Evolutionary conservation across 1,140 invertebrate species (phyloP).

Genomic region (Pseudomyrmex dendroicus): DNA sequence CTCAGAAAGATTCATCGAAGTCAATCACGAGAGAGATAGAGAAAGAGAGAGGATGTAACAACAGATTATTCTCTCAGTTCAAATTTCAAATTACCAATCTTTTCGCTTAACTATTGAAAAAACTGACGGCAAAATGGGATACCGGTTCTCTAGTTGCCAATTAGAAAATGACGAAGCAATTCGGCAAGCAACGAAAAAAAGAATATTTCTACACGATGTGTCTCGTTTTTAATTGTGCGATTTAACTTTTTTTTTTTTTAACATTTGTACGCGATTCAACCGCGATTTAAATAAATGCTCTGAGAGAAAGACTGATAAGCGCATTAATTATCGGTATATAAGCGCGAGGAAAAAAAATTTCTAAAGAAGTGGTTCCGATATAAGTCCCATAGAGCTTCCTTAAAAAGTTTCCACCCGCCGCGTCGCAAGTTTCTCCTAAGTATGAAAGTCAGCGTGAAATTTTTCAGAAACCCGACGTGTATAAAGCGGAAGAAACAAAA

Average conservation of each 20-base stretch:
- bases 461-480: constrained; percentile 50
- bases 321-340: constrained; percentile 38
- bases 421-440: constrained; percentile 48
- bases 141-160: neutral
- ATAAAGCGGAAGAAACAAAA: constrained; percentile 64
- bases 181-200: constrained; percentile 47
- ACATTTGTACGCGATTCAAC: neutral
- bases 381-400: constrained; percentile 35
- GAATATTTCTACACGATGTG: constrained; percentile 34
- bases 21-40: neutral
- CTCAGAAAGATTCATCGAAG: constrained; percentile 20
- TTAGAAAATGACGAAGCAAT: constrained; percentile 34
- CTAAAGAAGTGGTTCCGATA: constrained; percentile 7
- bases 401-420: constrained; percentile 33
- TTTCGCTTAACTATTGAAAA: neutral
- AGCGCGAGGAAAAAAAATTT: constrained; percentile 22
- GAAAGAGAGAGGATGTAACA: neutral
- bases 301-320: constrained; percentile 1
- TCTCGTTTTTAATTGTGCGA: constrained; percentile 3
- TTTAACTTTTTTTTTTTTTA: constrained; percentile 11
- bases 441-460: constrained; percentile 59
- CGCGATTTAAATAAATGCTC: neutral
- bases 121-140: neutral
- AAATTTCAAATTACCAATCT: neutral
- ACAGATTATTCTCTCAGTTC: neutral